These are phyloP conservation scores for Scaptomyza cyrtandrae DNA, from an alignment of 2,888 invertebrate species.

Conservation along the genomic window DNA sequence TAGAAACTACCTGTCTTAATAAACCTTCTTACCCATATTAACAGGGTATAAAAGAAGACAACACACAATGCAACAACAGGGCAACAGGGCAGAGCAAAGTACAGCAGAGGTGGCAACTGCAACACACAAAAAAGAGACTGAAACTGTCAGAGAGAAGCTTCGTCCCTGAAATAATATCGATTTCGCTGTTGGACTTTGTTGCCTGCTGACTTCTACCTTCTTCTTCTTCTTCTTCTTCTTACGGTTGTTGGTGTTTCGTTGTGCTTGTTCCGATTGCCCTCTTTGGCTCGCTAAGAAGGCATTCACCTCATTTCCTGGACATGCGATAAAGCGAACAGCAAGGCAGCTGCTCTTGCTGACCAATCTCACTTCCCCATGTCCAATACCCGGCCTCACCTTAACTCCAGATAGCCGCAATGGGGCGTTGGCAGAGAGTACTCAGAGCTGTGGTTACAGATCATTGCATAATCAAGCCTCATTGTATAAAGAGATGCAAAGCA, in stretches of 20 bases:
- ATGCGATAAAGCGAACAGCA: constrained; percentile 44
- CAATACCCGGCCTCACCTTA: constrained; percentile 29
- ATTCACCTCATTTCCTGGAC: constrained; percentile 77
- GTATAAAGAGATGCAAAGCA: background rate
- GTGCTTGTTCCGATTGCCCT: constrained; percentile 68
- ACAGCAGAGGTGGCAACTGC: constrained; percentile 32
- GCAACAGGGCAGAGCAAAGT: no score
- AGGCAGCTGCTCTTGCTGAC: constrained; percentile 34
- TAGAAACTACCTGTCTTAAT: no score
- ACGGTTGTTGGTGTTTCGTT: constrained; percentile 10
- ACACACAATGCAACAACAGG: background rate
- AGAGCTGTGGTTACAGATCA: constrained; percentile 48
- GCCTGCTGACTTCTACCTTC: constrained; percentile 27
- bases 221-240: constrained; percentile 18
- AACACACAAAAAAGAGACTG: constrained; percentile 11
- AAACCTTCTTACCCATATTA: background rate
- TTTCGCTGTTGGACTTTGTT: constrained; percentile 70
- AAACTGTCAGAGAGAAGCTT: constrained; percentile 41
- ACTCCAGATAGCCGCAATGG: constrained; percentile 32
- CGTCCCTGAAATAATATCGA: constrained; percentile 79
- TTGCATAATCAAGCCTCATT: constrained; percentile 57
- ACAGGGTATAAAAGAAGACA: constrained; percentile 2
- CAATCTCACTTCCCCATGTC: constrained; percentile 15
- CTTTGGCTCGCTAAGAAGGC: constrained; percentile 68
- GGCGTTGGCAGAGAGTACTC: constrained; percentile 38